Percentiles rank a stretch among this genome's conserved stretches.
Conservation (phyloP, 2,797 vertebrate species). For the Chaunax sp. region DNA sequence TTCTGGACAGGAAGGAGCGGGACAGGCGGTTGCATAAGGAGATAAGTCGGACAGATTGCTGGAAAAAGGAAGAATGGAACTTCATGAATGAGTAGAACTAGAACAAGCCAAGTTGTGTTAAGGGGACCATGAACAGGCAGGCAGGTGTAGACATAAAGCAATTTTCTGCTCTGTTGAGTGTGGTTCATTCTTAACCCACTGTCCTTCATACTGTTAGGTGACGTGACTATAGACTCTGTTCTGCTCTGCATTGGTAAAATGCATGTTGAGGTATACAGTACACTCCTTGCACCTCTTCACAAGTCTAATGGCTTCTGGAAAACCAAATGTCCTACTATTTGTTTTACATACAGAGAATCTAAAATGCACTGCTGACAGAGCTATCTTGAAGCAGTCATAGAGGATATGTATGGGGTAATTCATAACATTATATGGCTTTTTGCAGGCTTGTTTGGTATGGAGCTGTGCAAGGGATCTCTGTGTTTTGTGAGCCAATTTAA, state of each 20-base stretch:
- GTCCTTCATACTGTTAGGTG: background rate
- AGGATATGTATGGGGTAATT: no score
- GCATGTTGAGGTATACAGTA: background rate
- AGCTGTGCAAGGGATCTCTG: background rate
- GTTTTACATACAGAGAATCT: background rate
- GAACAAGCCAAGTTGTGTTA: slow-evolving; percentile 16
- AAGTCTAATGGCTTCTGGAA: background rate
- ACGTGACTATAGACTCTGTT: background rate
- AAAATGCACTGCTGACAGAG: background rate
- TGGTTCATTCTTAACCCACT: background rate
- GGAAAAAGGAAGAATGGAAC: slow-evolving; percentile 43
- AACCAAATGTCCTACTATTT: no score
- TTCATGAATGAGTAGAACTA: background rate
- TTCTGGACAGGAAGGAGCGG: slow-evolving; percentile 97
- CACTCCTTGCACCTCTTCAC: background rate
- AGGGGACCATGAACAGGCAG: background rate
- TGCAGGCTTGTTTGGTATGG: background rate
- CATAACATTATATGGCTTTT: background rate
- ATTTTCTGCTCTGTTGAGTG: slow-evolving; percentile 40
- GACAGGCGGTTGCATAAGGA: slow-evolving; percentile 99
- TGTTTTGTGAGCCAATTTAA: background rate
- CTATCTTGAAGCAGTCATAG: background rate
- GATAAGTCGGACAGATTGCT: slow-evolving; percentile 99
- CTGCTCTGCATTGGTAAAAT: background rate
- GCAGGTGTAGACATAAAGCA: background rate